phyloP scores from a whole-genome alignment of 2,797 vertebrate genomes.

The Graptemys geographica region DNA sequence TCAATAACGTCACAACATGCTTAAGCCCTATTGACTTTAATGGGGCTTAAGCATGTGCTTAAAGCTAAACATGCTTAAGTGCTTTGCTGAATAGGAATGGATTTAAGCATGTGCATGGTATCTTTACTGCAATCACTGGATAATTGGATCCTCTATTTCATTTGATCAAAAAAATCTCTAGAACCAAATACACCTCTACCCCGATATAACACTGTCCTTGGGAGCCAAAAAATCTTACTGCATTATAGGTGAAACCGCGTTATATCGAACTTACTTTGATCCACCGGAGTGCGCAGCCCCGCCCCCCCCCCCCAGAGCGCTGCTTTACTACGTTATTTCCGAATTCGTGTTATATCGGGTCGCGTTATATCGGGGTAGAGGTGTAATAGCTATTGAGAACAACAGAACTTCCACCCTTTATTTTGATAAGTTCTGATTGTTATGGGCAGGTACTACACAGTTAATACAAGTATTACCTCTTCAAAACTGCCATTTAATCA shows the following conservation, averaged over 20 bases:
- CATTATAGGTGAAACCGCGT: no score
- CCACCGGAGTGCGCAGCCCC: no score
- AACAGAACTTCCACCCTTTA: slow-evolving; percentile 19
- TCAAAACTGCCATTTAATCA: slow-evolving; percentile 53
- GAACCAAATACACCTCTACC: slow-evolving; percentile 35
- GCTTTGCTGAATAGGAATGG: neutral
- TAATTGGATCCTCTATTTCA: slow-evolving; percentile 38
- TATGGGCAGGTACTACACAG: neutral
- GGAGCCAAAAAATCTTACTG: no score
- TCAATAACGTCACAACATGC: neutral
- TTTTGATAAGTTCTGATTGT: slow-evolving; percentile 47
- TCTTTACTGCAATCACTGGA: neutral
- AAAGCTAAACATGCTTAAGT: neutral
- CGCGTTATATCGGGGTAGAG: no score
- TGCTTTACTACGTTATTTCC: no score
- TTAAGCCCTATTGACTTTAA: neutral
- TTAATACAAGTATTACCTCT: slow-evolving; percentile 30
- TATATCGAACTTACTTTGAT: no score
- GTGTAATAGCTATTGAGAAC: slow-evolving; percentile 39
- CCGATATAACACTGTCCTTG: no score
- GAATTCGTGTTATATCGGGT: no score
- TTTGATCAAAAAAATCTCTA: slow-evolving; percentile 61
- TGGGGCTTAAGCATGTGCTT: neutral
- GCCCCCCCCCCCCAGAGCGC: no score
- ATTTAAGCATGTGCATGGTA: neutral